Evolutionary conservation across 2,888 invertebrate genomes (phyloP).

Genomic region (Epinotia brunnichana): DNA sequence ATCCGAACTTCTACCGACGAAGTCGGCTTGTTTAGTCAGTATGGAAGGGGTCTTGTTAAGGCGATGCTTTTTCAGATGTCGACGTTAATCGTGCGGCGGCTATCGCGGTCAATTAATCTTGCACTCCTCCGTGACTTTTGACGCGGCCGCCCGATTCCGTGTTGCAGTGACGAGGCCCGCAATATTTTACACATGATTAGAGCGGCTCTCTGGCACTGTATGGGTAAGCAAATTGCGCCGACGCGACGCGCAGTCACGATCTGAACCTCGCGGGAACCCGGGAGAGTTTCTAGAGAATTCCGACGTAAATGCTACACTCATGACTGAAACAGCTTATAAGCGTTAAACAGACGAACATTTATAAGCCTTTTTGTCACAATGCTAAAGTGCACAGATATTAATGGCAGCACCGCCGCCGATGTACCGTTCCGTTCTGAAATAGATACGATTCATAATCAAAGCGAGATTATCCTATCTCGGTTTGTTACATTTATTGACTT

Average conservation of each 20-base stretch:
- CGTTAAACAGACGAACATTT: background rate
- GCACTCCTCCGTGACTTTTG: conserved; percentile 71
- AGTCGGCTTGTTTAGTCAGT: background rate
- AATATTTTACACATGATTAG: conserved; percentile 84
- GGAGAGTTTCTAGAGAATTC: conserved; percentile 80
- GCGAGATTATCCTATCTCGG: conserved; percentile 43
- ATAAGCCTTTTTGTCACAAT: background rate
- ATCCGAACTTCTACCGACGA: background rate
- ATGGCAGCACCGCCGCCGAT: conserved; percentile 70
- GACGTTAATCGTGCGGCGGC: conserved; percentile 65
- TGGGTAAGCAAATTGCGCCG: conserved; percentile 83
- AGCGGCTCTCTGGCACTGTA: conserved; percentile 75
- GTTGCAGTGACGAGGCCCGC: conserved; percentile 74
- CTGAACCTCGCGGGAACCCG: conserved; percentile 80
- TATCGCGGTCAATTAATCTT: conserved; percentile 77
- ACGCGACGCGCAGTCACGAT: conserved; percentile 81
- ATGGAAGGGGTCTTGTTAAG: background rate
- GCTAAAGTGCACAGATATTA: conserved; percentile 64
- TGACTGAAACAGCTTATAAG: conserved; percentile 7
- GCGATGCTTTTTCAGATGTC: conserved; percentile 48
- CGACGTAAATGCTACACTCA: conserved; percentile 74
- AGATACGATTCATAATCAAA: conserved; percentile 38
- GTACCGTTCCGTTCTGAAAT: conserved; percentile 54
- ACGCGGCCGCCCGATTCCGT: conserved; percentile 70
- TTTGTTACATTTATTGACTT: conserved; percentile 52